Base-by-base conservation (phyloP, 2,888 invertebrate genomes). In the Scotopteryx bipunctaria region DNA sequence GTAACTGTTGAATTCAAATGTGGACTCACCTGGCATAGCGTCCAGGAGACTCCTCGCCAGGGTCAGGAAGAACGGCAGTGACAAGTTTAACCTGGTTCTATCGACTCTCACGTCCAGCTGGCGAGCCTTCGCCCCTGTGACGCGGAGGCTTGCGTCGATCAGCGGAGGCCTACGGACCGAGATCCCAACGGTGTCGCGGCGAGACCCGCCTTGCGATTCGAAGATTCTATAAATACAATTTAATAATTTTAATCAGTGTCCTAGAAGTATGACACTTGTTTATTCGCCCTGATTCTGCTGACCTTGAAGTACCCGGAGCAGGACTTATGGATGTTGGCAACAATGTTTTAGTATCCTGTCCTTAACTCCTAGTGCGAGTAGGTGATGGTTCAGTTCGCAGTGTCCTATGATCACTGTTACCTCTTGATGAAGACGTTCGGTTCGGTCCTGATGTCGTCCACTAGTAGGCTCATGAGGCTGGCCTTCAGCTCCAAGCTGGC, bases 391-490 rank as follows among this genome's bases (percentile, higher is more conserved):
- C n/a, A n/a, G n/a, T n/a, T n/a, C n/a, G n/a, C n/a, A n/a, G n/a
- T n/a, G n/a, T n/a, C n/a, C n/a, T n/a, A n/a, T n/a, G n/a, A n/a
- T n/a, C n/a, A n/a, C n/a, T n/a, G n/a, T 73, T 67, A 94, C 94
- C 92, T 92, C 76, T 91, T 92, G 38, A 93, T 93, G 45, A 91
- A 86, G 40, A 91, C 79, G 33, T 84, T 84, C 3, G 93, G 92
- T 59, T 94, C 93, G 0, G 94, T 93, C 36, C 96, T 90, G 14
- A 95, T 94, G 68, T 96, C 96, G 67, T 94, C 94, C 2, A 96
- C 81, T 1, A 92, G 81, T 37, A 95, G 83, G 15, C 93, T 93
- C 77, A 95, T 94, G 40, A 96, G 83, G 15, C 94, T 93, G 37
- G 94, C 86, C 67, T 93, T 93, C 43, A 95, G 85, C 71, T 95